These are phyloP conservation scores for Turritopsis rubra DNA, from an alignment of 30 jellyfish, hydroid and myxozoan genomes.

Conservation along the genomic window DNA sequence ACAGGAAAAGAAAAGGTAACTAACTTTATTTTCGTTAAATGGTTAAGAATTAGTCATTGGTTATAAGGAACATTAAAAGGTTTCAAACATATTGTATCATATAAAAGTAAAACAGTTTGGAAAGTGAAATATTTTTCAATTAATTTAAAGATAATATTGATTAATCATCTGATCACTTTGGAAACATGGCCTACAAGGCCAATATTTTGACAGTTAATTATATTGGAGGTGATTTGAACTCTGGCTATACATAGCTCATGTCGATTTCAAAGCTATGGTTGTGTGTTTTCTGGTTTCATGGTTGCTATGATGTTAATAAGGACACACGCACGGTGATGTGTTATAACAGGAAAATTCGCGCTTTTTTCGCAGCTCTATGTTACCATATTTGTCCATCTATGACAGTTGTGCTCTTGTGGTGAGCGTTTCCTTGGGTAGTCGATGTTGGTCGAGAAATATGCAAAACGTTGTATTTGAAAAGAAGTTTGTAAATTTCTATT, in stretches of 20 bases:
- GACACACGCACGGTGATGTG: not conserved
- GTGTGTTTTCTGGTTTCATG: not conserved
- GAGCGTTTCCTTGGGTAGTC: no score
- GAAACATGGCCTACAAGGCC: not conserved
- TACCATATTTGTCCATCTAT: not conserved
- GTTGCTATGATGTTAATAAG: not conserved
- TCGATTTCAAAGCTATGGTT: not conserved
- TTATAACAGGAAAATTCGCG: not conserved
- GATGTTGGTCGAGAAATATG: no score
- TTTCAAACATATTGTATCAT: not conserved
- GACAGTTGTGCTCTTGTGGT: no score
- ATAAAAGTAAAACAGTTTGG: not conserved
- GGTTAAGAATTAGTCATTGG: not conserved
- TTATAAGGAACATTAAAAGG: not conserved
- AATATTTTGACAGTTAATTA: not conserved
- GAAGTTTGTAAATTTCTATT: no score
- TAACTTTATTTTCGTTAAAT: not conserved
- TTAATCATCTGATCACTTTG: not conserved
- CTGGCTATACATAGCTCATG: not conserved
- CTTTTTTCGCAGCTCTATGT: not conserved
- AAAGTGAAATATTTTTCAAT: not conserved
- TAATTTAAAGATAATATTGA: not conserved
- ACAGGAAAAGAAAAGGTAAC: not conserved
- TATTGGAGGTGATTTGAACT: not conserved
- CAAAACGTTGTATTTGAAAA: no score